These are phyloP conservation scores for Folsomia manolachei DNA, from an alignment of 2,888 invertebrate species.

Conservation along the genomic window DNA sequence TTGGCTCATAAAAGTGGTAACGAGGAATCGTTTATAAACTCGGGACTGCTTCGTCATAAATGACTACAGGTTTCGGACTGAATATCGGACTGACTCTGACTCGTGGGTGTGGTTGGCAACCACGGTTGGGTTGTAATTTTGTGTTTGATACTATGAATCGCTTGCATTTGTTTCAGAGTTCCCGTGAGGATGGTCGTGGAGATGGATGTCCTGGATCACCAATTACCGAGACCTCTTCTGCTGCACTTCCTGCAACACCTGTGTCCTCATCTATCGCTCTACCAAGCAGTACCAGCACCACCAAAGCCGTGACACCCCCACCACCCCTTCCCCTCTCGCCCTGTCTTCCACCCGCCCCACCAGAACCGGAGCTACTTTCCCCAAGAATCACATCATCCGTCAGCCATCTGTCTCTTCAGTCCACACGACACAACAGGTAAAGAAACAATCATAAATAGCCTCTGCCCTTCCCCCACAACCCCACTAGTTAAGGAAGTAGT, in stretches of 20 bases:
- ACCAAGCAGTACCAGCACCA: constrained; percentile 18
- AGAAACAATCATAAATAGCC: too few relatives aligned
- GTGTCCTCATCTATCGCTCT: background rate
- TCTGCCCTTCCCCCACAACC: too few relatives aligned
- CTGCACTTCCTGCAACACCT: constrained; percentile 25
- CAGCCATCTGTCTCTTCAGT: constrained; percentile 52
- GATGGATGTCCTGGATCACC: constrained; percentile 49
- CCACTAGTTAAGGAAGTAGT: too few relatives aligned
- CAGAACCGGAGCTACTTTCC: constrained; percentile 48
- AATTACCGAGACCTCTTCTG: constrained; percentile 27
- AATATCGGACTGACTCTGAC: too few relatives aligned
- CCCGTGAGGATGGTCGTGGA: constrained; percentile 51
- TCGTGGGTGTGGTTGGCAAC: background rate
- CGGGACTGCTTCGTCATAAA: too few relatives aligned
- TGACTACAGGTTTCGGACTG: too few relatives aligned
- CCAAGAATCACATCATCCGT: constrained; percentile 49
- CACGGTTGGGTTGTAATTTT: background rate
- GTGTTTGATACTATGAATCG: too few relatives aligned
- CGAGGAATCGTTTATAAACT: too few relatives aligned
- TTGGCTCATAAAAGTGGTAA: too few relatives aligned
- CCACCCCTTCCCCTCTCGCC: constrained; percentile 47
- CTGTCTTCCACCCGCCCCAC: constrained; percentile 46
- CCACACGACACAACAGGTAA: constrained; percentile 51
- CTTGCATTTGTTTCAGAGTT: constrained; percentile 45
- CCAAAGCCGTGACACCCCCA: constrained; percentile 45